phyloP scores from a whole-genome alignment of 2,888 invertebrate species.

The Lycocerus yunnanus region DNA sequence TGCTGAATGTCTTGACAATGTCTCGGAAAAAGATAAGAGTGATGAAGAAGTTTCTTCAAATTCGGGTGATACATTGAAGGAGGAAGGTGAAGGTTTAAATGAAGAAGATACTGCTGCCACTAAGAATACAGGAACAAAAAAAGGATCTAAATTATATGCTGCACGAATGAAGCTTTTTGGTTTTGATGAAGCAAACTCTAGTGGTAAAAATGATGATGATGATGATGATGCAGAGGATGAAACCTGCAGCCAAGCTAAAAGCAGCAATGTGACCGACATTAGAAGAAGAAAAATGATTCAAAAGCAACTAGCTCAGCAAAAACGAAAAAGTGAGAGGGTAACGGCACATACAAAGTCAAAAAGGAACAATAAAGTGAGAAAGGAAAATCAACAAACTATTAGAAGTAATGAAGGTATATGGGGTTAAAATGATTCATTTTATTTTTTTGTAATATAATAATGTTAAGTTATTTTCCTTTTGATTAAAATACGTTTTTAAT shows the following conservation, averaged over 20 bases:
- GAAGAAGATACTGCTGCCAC: background rate
- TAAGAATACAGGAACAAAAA: background rate
- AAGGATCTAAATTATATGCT: background rate
- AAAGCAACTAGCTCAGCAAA: background rate
- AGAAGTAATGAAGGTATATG: background rate
- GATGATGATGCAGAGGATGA: background rate
- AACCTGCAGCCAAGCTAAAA: background rate
- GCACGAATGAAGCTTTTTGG: background rate
- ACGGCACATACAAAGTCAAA: background rate
- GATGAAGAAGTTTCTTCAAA: background rate
- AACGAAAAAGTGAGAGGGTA: background rate
- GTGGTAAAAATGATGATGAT: background rate
- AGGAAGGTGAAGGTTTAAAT: background rate
- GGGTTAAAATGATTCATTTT: background rate
- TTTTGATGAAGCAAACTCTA: background rate
- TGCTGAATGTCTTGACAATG: background rate
- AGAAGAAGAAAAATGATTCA: background rate
- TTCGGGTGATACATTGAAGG: background rate
- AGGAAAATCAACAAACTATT: background rate
- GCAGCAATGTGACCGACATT: background rate
- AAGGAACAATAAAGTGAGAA: background rate
- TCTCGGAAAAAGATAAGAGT: background rate
- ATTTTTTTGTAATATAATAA: background rate
- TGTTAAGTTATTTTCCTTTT: background rate
- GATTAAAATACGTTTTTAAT: background rate